Evolutionary conservation across 1,140 invertebrate genomes (phyloP).

Genomic region (Drosophila lini): DNA sequence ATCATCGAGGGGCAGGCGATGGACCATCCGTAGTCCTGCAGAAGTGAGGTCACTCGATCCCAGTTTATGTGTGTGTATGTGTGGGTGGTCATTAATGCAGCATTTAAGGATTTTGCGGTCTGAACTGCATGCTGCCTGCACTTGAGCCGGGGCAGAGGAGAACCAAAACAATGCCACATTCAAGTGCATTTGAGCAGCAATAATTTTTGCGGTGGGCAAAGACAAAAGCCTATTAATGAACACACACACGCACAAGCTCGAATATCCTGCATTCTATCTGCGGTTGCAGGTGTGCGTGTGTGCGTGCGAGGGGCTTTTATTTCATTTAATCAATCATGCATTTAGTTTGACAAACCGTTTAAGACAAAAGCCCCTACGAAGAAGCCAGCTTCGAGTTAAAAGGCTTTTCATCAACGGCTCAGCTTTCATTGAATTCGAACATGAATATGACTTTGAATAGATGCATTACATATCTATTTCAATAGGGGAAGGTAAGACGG

Average conservation of each 20-base stretch:
- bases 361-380: constrained; percentile 58
- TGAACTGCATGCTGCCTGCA: constrained; percentile 18
- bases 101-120: constrained; percentile 78
- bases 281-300: constrained; percentile 26
- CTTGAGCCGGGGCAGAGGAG: constrained; percentile 4
- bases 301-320: constrained; percentile 52
- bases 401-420: constrained; percentile 50
- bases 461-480: constrained; percentile 4
- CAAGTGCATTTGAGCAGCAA: constrained; percentile 81
- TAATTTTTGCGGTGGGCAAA: constrained; percentile 81
- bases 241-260: constrained; percentile 33
- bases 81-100: constrained; percentile 58
- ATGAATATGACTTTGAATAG: constrained; percentile 14
- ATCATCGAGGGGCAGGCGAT: constrained; percentile 32
- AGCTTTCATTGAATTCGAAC: constrained; percentile 21
- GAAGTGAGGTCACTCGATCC: constrained; percentile 1
- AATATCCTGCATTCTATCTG: constrained; percentile 55
- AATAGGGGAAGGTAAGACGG: not conserved
- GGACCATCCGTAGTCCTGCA: not conserved
- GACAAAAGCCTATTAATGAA: constrained; percentile 83
- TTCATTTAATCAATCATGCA: constrained; percentile 75
- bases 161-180: constrained; percentile 64
- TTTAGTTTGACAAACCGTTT: constrained; percentile 67
- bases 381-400: constrained; percentile 32
- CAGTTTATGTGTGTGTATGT: not conserved